phyloP scores from a whole-genome alignment of 2,888 invertebrate species.

The Drosophila demipolita region DNA sequence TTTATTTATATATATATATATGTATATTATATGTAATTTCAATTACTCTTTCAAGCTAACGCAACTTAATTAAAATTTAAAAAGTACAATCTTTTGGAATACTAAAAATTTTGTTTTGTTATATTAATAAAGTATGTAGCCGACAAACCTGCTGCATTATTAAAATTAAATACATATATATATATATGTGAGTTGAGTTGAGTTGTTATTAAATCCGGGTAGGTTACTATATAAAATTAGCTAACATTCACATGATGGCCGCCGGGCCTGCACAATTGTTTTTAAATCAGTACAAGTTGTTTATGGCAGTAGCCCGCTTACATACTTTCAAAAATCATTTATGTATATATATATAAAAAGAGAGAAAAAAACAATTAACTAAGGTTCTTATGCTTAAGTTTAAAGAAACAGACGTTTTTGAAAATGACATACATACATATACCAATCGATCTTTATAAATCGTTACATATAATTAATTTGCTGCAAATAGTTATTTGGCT shows the following conservation, averaged over 20 bases:
- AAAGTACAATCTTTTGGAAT: conserved; percentile 54
- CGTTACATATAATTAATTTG: conserved; percentile 64
- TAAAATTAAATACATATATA: conserved; percentile 51
- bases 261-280: conserved; percentile 49
- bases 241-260: conserved; percentile 71
- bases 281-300: conserved; percentile 57
- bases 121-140: conserved; percentile 45
- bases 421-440: conserved; percentile 67
- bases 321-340: conserved; percentile 58
- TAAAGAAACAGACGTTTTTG: conserved; percentile 70
- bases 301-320: conserved; percentile 52
- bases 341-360: conserved; percentile 25
- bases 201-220: conserved; percentile 27
- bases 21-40: conserved; percentile 46
- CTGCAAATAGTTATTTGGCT: conserved; percentile 38
- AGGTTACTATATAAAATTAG: conserved; percentile 76
- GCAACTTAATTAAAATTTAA: conserved; percentile 65
- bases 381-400: conserved; percentile 72
- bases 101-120: conserved; percentile 46
- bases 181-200: conserved; percentile 28
- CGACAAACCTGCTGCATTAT: conserved; percentile 53
- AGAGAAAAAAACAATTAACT: conserved; percentile 73
- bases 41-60: conserved; percentile 74
- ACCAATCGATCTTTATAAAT: conserved; percentile 60
- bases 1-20: conserved; percentile 60